A percentile compares a stretch with the other conserved stretches of the same genome.
These are phyloP conservation scores for Ophioninae sp. DNA, from an alignment of 2,888 invertebrate genomes.

Conservation along the genomic window DNA sequence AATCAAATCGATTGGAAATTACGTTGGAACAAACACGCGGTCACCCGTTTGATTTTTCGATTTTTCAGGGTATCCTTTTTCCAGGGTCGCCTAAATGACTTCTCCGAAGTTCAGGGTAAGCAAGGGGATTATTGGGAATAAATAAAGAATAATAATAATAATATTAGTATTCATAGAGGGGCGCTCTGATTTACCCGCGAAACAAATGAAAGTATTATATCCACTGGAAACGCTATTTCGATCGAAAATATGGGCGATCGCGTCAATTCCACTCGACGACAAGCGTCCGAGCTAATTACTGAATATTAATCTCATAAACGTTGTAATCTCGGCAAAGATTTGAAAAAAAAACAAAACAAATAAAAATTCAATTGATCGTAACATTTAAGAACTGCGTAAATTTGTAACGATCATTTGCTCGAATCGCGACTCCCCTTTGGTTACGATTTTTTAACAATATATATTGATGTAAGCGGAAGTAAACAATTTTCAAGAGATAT, in stretches of 20 bases:
- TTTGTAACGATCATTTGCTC: constrained; percentile 7
- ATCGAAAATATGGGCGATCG: constrained; percentile 32
- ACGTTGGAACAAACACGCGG: background rate
- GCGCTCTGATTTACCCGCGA: constrained; percentile 49
- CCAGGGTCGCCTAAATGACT: constrained; percentile 20
- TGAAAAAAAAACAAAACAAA: constrained; percentile 4
- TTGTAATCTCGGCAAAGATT: constrained; percentile 44
- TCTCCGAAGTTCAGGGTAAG: constrained; percentile 29
- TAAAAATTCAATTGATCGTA: constrained; percentile 32
- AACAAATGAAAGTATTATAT: constrained; percentile 61
- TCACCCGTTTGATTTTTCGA: background rate
- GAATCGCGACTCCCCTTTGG: constrained; percentile 3
- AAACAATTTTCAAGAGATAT: constrained; percentile 25
- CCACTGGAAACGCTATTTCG: constrained; percentile 22
- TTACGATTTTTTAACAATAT: background rate
- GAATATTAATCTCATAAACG: constrained; percentile 21
- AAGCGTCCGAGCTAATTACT: constrained; percentile 38
- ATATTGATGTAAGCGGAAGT: background rate
- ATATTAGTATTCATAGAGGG: constrained; percentile 3
- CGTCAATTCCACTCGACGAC: constrained; percentile 47
- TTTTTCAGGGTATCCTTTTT: background rate
- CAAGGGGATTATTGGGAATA: background rate
- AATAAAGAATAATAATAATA: background rate
- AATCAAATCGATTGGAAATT: background rate
- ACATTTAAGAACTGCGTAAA: constrained; percentile 10